Conservation (phyloP, 2,797 vertebrate species). For the Pseudochromis fuscus region DNA sequence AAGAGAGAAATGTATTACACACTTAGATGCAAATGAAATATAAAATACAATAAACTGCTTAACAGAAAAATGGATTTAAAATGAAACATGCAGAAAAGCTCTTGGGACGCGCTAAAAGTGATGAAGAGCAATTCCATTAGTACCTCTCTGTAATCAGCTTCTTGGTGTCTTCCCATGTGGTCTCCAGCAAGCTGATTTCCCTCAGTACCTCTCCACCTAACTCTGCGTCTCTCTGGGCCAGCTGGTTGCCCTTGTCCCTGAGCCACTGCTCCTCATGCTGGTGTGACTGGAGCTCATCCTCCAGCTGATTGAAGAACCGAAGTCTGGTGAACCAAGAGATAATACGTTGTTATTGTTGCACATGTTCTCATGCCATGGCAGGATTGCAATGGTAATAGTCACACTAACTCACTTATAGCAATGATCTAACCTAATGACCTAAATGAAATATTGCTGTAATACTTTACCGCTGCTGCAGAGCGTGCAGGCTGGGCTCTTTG, state of each 20-base stretch:
- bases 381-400: not conserved
- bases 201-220: constrained; percentile 88
- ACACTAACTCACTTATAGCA: not conserved
- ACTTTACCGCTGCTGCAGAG: constrained; percentile 92
- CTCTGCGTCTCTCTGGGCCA: constrained; percentile 91
- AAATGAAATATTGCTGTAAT: not conserved
- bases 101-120: no score
- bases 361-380: not conserved
- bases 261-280: constrained; percentile 96
- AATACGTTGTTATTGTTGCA: not conserved
- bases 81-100: not conserved
- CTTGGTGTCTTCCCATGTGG: constrained; percentile 92
- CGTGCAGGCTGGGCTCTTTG: constrained; percentile 89
- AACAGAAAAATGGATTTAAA: not conserved
- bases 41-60: not conserved
- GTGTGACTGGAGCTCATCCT: constrained; percentile 94
- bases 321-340: constrained; percentile 80
- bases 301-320: constrained; percentile 93
- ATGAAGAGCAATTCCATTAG: not conserved
- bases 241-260: constrained; percentile 93
- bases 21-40: not conserved
- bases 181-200: constrained; percentile 88
- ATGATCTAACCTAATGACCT: not conserved
- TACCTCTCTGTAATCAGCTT: constrained; percentile 93
- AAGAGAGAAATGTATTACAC: not conserved